phyloP scores from a whole-genome alignment of 2,113 vertebrate species.

The Chaetodon auriga region DNA sequence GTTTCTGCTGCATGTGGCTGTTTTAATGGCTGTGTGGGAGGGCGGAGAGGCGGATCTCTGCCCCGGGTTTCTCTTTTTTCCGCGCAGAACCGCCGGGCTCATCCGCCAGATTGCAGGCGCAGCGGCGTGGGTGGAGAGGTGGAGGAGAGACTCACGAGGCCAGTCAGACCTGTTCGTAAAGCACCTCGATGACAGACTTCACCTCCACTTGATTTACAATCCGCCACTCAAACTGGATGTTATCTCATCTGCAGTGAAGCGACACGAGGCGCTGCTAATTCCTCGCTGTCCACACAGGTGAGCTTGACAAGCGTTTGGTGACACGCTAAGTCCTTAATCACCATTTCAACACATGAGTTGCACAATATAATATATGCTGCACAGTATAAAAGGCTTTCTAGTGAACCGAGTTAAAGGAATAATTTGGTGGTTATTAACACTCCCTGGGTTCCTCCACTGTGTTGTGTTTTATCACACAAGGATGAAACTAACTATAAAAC shows the following conservation, averaged over 20 bases:
- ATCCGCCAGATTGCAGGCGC: conserved; percentile 30
- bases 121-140: conserved; percentile 50
- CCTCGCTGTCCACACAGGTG: conserved; percentile 12
- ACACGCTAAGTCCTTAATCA: conserved; percentile 14
- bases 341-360: not conserved
- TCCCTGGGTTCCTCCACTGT: too few species aligned
- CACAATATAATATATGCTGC: not conserved
- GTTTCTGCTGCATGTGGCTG: conserved; percentile 31
- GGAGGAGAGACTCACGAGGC: conserved; percentile 39
- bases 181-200: conserved; percentile 13
- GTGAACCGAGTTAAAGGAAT: not conserved
- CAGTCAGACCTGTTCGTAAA: conserved; percentile 65
- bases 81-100: conserved; percentile 11
- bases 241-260: conserved; percentile 3
- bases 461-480: not conserved
- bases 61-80: conserved; percentile 40
- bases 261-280: not conserved
- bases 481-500: not conserved
- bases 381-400: not conserved
- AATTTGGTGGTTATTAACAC: too few species aligned
- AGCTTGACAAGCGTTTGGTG: not conserved
- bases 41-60: conserved; percentile 36
- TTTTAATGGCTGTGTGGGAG: conserved; percentile 69
- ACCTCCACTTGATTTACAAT: conserved; percentile 36
- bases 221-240: conserved; percentile 39